Conservation (phyloP, 37 sponge, comb jelly and placozoan species). For the Ephydatia muelleri region DNA sequence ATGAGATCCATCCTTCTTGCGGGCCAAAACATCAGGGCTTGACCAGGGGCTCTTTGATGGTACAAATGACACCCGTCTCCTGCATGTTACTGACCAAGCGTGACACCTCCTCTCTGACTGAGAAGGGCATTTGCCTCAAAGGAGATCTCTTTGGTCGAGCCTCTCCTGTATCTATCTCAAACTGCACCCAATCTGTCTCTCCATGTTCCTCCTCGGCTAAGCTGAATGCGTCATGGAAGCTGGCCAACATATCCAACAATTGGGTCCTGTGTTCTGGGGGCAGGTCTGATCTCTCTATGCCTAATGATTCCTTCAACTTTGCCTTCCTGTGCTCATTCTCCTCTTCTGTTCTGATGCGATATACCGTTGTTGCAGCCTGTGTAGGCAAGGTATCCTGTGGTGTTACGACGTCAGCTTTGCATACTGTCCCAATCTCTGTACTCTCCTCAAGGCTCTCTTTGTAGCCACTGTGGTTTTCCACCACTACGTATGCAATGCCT, state of each 20-base stretch:
- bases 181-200: slow-evolving; percentile 53
- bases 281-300: no score
- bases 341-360: no score
- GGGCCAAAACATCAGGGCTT: not conserved
- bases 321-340: no score
- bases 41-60: not conserved
- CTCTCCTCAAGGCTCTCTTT: slow-evolving; percentile 12
- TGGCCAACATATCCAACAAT: no score
- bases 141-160: slow-evolving; percentile 38
- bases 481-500: slow-evolving; percentile 6
- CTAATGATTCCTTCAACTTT: no score
- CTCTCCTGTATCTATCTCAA: slow-evolving; percentile 48
- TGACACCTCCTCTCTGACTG: slow-evolving; percentile 32
- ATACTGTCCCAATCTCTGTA: slow-evolving; percentile 12
- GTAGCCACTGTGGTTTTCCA: slow-evolving; percentile 12
- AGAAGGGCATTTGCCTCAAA: slow-evolving; percentile 26
- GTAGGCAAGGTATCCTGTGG: no score
- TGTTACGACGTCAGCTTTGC: not conserved
- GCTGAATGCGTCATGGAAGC: slow-evolving; percentile 20
- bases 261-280: no score
- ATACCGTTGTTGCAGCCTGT: no score
- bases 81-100: slow-evolving; percentile 43
- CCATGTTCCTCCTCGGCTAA: slow-evolving; percentile 35
- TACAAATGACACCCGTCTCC: slow-evolving; percentile 18
- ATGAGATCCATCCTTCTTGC: slow-evolving; percentile 14